A percentile compares a stretch with the other conserved stretches of the same genome.
These are phyloP conservation scores for Amphipoea lucens DNA, from an alignment of 2,888 invertebrate species.

Conservation along the genomic window DNA sequence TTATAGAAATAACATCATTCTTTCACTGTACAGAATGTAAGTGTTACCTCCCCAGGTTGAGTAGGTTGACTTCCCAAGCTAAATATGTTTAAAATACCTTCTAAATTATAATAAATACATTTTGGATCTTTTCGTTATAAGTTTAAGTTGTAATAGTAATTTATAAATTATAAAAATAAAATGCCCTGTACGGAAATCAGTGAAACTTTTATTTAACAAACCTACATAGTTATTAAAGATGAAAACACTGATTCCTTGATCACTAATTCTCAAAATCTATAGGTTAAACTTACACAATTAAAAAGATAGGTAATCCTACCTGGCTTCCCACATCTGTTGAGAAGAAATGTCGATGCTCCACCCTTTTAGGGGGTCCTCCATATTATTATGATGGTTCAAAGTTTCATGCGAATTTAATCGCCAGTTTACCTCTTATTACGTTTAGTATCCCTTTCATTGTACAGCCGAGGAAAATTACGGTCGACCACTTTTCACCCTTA, in stretches of 20 bases:
- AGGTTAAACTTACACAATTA: background rate
- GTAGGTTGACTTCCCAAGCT: constrained; percentile 26
- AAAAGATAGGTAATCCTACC: background rate
- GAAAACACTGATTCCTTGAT: background rate
- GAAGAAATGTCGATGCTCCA: background rate
- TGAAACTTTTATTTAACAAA: background rate
- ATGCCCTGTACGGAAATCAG: background rate
- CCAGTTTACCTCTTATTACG: background rate
- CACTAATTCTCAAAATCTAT: background rate
- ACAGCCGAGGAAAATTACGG: too few relatives aligned
- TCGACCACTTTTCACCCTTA: too few relatives aligned
- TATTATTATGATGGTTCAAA: constrained; percentile 2
- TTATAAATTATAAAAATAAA: constrained; percentile 8
- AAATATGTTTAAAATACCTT: constrained; percentile 13
- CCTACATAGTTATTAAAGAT: background rate
- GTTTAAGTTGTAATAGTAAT: background rate
- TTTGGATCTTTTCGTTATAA: constrained; percentile 1
- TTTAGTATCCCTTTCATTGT: background rate
- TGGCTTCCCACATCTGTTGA: too few relatives aligned
- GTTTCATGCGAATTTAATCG: background rate
- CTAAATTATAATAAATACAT: constrained; percentile 13
- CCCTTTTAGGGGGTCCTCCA: background rate
- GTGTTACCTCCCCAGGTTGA: background rate
- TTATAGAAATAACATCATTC: constrained; percentile 19
- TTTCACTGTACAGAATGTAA: constrained; percentile 21